Base-by-base conservation (phyloP, 2,113 vertebrate genomes). In the Leptobrachium leishanense region DNA sequence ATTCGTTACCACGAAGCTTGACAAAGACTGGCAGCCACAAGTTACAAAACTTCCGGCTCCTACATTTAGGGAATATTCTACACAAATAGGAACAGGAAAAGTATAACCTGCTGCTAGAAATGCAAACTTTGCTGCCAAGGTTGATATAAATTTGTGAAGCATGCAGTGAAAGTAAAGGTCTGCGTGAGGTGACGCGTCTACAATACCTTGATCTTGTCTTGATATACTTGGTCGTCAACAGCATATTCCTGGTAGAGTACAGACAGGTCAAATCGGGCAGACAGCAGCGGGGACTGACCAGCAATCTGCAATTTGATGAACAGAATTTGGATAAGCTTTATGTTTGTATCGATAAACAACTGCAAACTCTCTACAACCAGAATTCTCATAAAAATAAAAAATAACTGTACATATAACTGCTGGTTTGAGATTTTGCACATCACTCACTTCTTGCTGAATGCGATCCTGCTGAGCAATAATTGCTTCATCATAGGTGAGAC, bases 391-490 rank as follows among this genome's bases (percentile, higher is more conserved):
- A 59, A 12, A 10, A 31, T 31, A 31, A 31, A 31, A 31, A 31
- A 31, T 31, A 31, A 31, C 20, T 31, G 20, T 31, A 31, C 20
- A 31, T 31, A 31, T 31, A 31, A 31, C 20, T 31, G 20, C 20
- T 63, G 20, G 20, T 31, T 31, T 31, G 20, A 31, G 20, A 31
- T 31, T 31, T 31, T 31, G 20, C 20, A 31, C 20, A 31, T 41
- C n/a, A 74, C 92, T 93, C 83, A 97, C 96, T 94, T 97, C 96
- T 71, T 97, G 96, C 86, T 97, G 96, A 88, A 97, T 97, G 82
- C 95, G 92, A 86, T 97, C 95, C 87, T 97, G 96, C 81, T 97
- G 96, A 77, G 96, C 96, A 85, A 97, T 96, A 68, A 97, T 97
- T 82, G 96, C 96, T 88, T 97, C 96, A 50, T 96, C 96, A 5